Evolutionary conservation across 2,888 invertebrate species (phyloP).

Genomic region (Euplexia lucipara): DNA sequence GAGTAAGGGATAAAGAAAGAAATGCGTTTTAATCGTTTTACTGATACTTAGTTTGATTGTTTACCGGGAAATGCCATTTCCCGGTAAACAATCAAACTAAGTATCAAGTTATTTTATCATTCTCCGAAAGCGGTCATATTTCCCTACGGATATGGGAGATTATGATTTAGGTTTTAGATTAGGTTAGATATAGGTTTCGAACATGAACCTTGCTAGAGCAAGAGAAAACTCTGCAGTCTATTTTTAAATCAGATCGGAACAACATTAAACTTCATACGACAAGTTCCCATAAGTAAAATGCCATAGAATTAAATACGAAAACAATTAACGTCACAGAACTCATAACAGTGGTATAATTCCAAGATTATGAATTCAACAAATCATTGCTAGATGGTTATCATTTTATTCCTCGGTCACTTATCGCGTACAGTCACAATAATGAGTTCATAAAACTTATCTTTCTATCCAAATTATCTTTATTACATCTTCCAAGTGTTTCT

Average conservation of each 20-base stretch:
- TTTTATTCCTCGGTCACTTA: constrained; percentile 14
- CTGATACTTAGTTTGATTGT: too few relatives aligned
- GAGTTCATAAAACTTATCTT: constrained; percentile 48
- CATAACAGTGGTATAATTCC: constrained; percentile 14
- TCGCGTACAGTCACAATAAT: constrained; percentile 40
- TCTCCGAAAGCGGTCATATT: too few relatives aligned
- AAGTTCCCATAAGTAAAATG: not conserved
- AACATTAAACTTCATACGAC: not conserved
- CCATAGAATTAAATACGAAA: not conserved
- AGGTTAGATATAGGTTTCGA: too few relatives aligned
- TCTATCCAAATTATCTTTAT: constrained; percentile 43
- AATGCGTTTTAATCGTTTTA: too few relatives aligned
- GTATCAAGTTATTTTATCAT: too few relatives aligned
- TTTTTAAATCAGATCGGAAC: not conserved
- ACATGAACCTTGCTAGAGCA: too few relatives aligned
- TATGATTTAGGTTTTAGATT: too few relatives aligned
- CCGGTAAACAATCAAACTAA: too few relatives aligned
- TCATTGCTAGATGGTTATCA: constrained; percentile 22
- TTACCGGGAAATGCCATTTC: too few relatives aligned
- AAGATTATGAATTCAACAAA: constrained; percentile 16
- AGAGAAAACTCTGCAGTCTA: not conserved
- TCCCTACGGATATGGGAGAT: too few relatives aligned
- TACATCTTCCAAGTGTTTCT: constrained; percentile 32
- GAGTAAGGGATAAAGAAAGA: too few relatives aligned
- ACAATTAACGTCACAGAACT: constrained; percentile 13